These are phyloP conservation scores for Zonotrichia leucophrys DNA, from an alignment of 2,113 vertebrate species.

Conservation along the genomic window DNA sequence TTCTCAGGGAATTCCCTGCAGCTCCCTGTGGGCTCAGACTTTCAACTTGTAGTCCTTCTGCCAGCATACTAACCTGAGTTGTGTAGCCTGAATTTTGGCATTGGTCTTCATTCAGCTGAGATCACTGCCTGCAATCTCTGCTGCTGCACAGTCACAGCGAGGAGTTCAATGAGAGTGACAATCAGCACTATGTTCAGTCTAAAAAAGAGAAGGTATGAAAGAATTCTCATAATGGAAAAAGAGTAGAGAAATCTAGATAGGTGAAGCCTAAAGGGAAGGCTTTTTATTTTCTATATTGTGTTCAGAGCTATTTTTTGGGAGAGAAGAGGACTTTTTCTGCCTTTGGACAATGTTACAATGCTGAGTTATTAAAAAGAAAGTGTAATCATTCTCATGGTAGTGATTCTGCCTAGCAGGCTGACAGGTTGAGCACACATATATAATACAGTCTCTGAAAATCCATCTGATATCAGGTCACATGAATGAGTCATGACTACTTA, in stretches of 20 bases:
- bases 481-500: conserved; percentile 17
- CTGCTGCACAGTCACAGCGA: not conserved
- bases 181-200: not conserved
- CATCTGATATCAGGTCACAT: not conserved
- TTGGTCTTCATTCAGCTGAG: conserved; percentile 1
- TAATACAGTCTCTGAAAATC: not conserved
- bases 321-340: not conserved
- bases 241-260: not conserved
- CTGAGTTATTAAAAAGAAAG: conserved; percentile 21
- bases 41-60: not conserved
- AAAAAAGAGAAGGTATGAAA: not conserved
- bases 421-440: not conserved
- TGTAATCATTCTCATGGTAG: not conserved
- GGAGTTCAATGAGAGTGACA: not conserved
- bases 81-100: not conserved
- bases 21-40: not conserved
- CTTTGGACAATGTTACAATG: not conserved
- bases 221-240: not conserved
- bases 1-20: not conserved
- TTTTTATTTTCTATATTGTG: not conserved
- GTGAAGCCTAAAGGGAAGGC: not conserved
- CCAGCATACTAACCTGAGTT: not conserved
- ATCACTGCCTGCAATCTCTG: not conserved
- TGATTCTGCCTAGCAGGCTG: conserved; percentile 5
- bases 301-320: not conserved